Conservation (phyloP, 2,113 vertebrate genomes). For the Balaenoptera acutorostrata region DNA sequence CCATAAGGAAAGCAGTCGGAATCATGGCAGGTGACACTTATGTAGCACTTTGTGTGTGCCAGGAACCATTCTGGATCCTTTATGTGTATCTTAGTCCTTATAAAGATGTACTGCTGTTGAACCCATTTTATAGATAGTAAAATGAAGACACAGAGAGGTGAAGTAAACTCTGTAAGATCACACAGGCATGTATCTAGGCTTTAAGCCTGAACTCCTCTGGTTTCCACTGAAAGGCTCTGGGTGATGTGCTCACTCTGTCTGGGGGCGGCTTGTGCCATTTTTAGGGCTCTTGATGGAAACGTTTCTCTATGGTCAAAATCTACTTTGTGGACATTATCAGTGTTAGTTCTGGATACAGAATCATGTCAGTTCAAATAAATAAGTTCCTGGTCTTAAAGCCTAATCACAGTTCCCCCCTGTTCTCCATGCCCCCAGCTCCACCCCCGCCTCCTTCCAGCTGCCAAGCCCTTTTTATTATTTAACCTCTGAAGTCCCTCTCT, state of each 20-base stretch:
- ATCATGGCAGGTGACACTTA: not conserved
- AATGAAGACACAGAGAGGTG: not conserved
- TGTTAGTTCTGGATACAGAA: not conserved
- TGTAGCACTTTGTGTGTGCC: not conserved
- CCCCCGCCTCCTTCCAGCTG: not conserved
- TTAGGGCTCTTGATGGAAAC: not conserved
- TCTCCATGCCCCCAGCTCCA: not conserved
- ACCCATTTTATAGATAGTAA: not conserved
- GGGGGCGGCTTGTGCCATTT: no score
- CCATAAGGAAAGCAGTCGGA: not conserved
- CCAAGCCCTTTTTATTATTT: not conserved
- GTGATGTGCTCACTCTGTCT: no score
- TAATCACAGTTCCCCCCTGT: not conserved
- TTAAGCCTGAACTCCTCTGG: not conserved
- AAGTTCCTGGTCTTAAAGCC: not conserved
- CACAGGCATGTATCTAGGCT: not conserved
- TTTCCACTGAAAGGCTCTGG: not conserved
- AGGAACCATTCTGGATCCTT: not conserved
- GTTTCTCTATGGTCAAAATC: not conserved
- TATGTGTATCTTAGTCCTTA: not conserved
- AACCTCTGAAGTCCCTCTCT: not conserved
- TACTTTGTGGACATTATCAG: not conserved
- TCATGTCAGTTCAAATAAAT: not conserved
- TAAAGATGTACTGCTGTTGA: not conserved
- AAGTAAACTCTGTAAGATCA: not conserved